A percentile compares a stretch with the other conserved stretches of the same genome.
phyloP scores from a whole-genome alignment of 2,888 invertebrate species.

The Leptinotarsa peninsularis region DNA sequence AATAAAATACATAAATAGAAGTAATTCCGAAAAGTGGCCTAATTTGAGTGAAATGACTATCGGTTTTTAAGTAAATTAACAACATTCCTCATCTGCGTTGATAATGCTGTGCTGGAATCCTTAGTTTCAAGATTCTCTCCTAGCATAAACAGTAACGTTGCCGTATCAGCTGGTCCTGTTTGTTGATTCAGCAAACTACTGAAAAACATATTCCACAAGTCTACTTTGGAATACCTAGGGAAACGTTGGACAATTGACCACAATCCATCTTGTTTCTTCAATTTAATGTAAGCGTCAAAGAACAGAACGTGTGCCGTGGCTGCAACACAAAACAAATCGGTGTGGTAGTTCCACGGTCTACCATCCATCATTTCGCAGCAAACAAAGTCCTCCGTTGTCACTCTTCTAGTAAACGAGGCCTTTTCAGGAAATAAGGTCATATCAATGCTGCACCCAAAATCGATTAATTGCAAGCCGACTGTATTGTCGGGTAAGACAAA shows the following conservation, averaged over 20 bases:
- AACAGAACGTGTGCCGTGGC: slow-evolving; percentile 89
- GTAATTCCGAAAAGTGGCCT: slow-evolving; percentile 36
- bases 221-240: slow-evolving; percentile 71
- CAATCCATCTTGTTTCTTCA: slow-evolving; percentile 59
- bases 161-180: slow-evolving; percentile 59
- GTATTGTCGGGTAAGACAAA: slow-evolving; percentile 60
- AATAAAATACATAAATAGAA: slow-evolving; percentile 43
- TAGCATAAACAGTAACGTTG: slow-evolving; percentile 53
- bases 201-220: slow-evolving; percentile 85
- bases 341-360: slow-evolving; percentile 94
- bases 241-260: slow-evolving; percentile 63
- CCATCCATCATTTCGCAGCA: slow-evolving; percentile 93
- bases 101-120: slow-evolving; percentile 48
- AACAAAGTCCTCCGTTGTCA: slow-evolving; percentile 82
- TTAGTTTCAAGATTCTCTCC: slow-evolving; percentile 54
- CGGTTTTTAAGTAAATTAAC: slow-evolving; percentile 61
- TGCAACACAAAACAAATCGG: slow-evolving; percentile 90
- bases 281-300: slow-evolving; percentile 90
- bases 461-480: slow-evolving; percentile 86
- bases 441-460: slow-evolving; percentile 95
- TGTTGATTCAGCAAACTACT: slow-evolving; percentile 79
- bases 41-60: slow-evolving; percentile 51
- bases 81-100: slow-evolving; percentile 56
- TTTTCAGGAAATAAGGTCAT: slow-evolving; percentile 84
- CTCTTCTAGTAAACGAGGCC: slow-evolving; percentile 74